Evolutionary conservation across 1,140 invertebrate genomes (phyloP).

Genomic region (Xylocopa sonorina): DNA sequence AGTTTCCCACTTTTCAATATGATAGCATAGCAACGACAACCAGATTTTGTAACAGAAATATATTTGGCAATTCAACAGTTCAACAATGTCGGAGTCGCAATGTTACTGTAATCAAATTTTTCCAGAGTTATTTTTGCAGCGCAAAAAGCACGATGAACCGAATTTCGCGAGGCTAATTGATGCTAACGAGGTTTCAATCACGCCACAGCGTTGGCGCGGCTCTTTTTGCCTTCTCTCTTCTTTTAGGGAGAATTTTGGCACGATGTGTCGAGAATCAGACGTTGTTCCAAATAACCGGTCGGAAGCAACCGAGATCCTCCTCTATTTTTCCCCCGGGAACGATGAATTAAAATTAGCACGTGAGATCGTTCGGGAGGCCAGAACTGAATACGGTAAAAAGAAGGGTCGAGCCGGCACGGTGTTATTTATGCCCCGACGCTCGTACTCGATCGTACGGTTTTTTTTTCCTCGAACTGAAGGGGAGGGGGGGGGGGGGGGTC

Average conservation of each 20-base stretch:
- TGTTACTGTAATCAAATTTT: not conserved
- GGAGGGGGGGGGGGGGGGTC: not conserved
- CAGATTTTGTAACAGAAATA: too few species aligned
- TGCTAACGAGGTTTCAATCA: slow-evolving; percentile 71
- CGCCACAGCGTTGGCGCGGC: slow-evolving; percentile 31
- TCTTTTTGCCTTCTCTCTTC: not conserved
- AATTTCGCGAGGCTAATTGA: slow-evolving; percentile 62
- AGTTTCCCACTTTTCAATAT: too few species aligned
- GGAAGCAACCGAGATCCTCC: slow-evolving; percentile 22
- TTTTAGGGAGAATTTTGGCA: slow-evolving; percentile 63
- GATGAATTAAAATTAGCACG: slow-evolving; percentile 63
- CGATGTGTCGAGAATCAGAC: slow-evolving; percentile 45
- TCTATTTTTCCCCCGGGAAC: slow-evolving; percentile 53
- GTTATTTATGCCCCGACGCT: slow-evolving; percentile 36
- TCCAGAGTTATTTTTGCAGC: not conserved
- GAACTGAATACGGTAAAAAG: slow-evolving; percentile 43
- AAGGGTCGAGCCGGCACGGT: slow-evolving; percentile 9
- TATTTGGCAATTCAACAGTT: too few species aligned
- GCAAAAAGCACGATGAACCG: slow-evolving; percentile 33
- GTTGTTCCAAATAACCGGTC: slow-evolving; percentile 59
- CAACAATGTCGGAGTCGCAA: too few species aligned
- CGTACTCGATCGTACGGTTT: not conserved
- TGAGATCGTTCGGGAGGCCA: slow-evolving; percentile 26
- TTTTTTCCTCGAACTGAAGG: not conserved
- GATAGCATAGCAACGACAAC: too few species aligned